Percentiles rank a stretch among this genome's conserved stretches.
Conservation (phyloP, 2,888 invertebrate genomes). For the Dorcus hopei region DNA sequence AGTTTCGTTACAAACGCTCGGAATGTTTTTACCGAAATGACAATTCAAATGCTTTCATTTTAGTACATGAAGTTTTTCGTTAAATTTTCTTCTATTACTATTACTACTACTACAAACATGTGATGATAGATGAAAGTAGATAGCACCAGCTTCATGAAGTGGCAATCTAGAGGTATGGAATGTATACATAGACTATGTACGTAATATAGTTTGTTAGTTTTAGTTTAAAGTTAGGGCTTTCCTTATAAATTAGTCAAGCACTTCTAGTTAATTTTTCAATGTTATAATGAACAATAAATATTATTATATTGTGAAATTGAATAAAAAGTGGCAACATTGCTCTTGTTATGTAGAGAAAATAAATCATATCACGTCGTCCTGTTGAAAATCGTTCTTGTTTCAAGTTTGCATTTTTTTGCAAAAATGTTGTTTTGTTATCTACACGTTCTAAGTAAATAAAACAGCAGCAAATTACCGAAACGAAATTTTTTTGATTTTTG, state of each 20-base stretch:
- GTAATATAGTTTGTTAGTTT: neutral
- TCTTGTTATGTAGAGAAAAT: conserved; percentile 50
- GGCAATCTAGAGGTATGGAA: neutral
- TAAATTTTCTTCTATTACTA: neutral
- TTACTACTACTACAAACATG: too few relatives aligned
- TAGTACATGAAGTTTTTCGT: neutral
- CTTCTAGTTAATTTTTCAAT: neutral
- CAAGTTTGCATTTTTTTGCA: too few relatives aligned
- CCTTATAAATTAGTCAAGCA: neutral
- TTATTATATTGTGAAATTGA: conserved; percentile 43
- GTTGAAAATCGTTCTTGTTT: conserved; percentile 9
- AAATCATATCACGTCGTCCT: conserved; percentile 58
- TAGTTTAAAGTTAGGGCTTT: neutral
- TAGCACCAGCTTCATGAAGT: neutral
- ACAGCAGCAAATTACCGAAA: too few relatives aligned
- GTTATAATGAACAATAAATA: conserved; percentile 27
- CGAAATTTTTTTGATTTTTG: too few relatives aligned
- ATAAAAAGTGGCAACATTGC: conserved; percentile 46
- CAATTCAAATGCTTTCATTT: neutral
- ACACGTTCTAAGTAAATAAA: too few relatives aligned
- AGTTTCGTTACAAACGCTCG: neutral
- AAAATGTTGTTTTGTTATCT: too few relatives aligned
- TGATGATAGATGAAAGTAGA: neutral
- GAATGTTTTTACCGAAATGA: neutral
- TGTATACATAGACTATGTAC: neutral